These are phyloP conservation scores for Sebastolobus altivelis DNA, from an alignment of 2,797 vertebrate genomes.

Conservation along the genomic window DNA sequence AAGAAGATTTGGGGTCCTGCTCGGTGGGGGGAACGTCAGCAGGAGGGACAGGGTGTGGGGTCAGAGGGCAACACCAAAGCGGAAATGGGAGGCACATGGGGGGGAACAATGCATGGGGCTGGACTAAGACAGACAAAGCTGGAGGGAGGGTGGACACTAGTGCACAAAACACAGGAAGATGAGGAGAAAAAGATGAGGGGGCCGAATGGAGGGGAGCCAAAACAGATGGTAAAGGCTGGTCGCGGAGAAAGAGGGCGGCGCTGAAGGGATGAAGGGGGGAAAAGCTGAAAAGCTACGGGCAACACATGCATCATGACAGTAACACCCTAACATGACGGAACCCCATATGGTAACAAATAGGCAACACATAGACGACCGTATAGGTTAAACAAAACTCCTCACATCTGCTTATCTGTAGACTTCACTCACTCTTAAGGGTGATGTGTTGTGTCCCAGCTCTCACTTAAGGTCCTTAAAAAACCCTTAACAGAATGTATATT, in stretches of 20 bases:
- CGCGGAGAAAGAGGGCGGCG: constrained; percentile 57
- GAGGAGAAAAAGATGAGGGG: constrained; percentile 82
- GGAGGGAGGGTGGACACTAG: constrained; percentile 61
- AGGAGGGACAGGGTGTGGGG: constrained; percentile 64
- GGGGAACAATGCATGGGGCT: constrained; percentile 79
- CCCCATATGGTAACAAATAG: constrained; percentile 42
- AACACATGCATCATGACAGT: constrained; percentile 57
- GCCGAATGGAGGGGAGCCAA: constrained; percentile 75
- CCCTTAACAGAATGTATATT: neutral
- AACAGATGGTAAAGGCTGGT: constrained; percentile 84
- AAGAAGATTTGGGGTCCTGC: constrained; percentile 83
- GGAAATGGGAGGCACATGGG: constrained; percentile 79
- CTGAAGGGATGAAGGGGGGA: constrained; percentile 41
- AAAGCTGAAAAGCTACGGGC: constrained; percentile 54
- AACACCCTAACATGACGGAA: constrained; percentile 42
- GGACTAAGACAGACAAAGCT: constrained; percentile 80
- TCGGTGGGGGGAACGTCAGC: constrained; percentile 56
- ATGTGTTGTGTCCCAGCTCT: neutral
- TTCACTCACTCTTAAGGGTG: neutral
- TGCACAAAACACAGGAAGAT: constrained; percentile 86
- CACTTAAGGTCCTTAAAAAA: neutral
- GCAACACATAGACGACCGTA: neutral
- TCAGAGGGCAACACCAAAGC: constrained; percentile 79
- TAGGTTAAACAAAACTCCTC: constrained; percentile 1
- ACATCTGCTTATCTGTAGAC: neutral